These are phyloP conservation scores for Lordiphosa clarofinis DNA, from an alignment of 1,140 invertebrate genomes.

Conservation along the genomic window DNA sequence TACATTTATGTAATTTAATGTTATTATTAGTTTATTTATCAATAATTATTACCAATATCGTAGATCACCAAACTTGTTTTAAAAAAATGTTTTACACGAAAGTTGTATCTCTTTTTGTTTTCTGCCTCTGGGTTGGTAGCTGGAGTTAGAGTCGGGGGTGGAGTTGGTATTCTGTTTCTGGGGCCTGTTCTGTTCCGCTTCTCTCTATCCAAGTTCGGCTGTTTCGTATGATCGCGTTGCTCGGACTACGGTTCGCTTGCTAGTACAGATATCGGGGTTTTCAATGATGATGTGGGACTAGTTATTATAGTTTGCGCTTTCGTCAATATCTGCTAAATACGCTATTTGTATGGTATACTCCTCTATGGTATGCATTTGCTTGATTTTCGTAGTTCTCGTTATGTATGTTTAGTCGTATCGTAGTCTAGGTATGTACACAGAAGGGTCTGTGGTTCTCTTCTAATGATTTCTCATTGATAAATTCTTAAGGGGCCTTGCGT, in stretches of 20 bases:
- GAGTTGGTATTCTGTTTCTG: slow-evolving; percentile 15
- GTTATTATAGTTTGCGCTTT: slow-evolving; percentile 55
- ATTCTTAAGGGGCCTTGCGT: slow-evolving; percentile 28
- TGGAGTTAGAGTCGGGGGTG: slow-evolving; percentile 5
- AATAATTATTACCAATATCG: slow-evolving; percentile 77
- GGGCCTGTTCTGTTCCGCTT: slow-evolving; percentile 22
- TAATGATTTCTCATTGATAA: slow-evolving; percentile 15
- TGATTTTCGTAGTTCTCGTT: slow-evolving; percentile 31
- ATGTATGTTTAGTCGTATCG: slow-evolving; percentile 24
- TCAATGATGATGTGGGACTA: slow-evolving; percentile 29
- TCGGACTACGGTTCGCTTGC: slow-evolving; percentile 24
- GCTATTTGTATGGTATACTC: slow-evolving; percentile 34
- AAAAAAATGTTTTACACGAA: slow-evolving; percentile 75
- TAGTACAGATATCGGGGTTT: slow-evolving; percentile 8
- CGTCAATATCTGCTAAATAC: slow-evolving; percentile 32
- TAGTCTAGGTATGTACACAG: slow-evolving; percentile 56
- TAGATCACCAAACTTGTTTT: slow-evolving; percentile 79
- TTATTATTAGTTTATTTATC: slow-evolving; percentile 60
- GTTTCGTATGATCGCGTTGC: slow-evolving; percentile 2
- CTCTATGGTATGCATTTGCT: slow-evolving; percentile 43
- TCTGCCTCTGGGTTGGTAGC: slow-evolving; percentile 10
- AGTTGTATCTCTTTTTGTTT: slow-evolving; percentile 34
- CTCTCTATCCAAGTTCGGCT: slow-evolving; percentile 21
- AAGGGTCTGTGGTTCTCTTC: slow-evolving; percentile 14
- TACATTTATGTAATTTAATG: slow-evolving; percentile 26